Conservation (phyloP, 2,888 invertebrate species). For the Pemphredon lugubris region DNA sequence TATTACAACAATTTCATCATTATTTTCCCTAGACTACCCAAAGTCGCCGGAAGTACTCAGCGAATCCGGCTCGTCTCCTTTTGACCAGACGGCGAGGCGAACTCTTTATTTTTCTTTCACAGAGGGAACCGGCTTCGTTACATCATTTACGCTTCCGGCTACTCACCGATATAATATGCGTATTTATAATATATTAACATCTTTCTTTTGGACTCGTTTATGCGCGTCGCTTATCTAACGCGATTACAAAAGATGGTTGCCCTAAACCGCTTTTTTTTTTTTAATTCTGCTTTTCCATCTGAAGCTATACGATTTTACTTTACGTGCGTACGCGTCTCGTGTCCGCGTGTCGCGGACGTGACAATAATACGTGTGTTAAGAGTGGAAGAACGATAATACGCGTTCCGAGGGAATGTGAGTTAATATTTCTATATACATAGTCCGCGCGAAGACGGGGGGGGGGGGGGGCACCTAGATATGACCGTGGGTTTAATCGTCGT, state of each 20-base stretch:
- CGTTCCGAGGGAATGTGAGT: slow-evolving; percentile 24
- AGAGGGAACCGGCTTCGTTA: slow-evolving; percentile 36
- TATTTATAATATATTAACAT: slow-evolving; percentile 66
- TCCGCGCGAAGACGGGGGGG: too few species aligned
- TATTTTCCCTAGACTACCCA: slow-evolving; percentile 73
- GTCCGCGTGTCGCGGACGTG: not conserved
- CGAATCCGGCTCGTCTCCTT: slow-evolving; percentile 25
- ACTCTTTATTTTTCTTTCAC: slow-evolving; percentile 11
- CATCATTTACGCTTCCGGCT: slow-evolving; percentile 32
- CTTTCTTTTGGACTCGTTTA: slow-evolving; percentile 48
- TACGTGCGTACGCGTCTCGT: not conserved
- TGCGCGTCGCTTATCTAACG: slow-evolving; percentile 51
- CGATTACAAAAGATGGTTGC: slow-evolving; percentile 60
- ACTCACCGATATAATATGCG: slow-evolving; percentile 60
- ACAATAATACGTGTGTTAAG: slow-evolving; percentile 15
- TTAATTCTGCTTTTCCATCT: not conserved
- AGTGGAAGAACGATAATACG: slow-evolving; percentile 36
- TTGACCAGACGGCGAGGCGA: not conserved
- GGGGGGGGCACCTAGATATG: slow-evolving; percentile 27
- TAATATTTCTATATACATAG: slow-evolving; percentile 32
- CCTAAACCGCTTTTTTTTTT: slow-evolving; percentile 59
- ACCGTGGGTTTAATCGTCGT: slow-evolving; percentile 27
- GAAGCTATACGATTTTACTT: slow-evolving; percentile 19
- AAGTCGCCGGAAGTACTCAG: slow-evolving; percentile 62
- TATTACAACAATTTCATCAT: slow-evolving; percentile 76